A percentile compares a stretch with the other conserved stretches of the same genome.
Conservation (phyloP, 2,888 invertebrate species). For the Lamellibrachia columna region DNA sequence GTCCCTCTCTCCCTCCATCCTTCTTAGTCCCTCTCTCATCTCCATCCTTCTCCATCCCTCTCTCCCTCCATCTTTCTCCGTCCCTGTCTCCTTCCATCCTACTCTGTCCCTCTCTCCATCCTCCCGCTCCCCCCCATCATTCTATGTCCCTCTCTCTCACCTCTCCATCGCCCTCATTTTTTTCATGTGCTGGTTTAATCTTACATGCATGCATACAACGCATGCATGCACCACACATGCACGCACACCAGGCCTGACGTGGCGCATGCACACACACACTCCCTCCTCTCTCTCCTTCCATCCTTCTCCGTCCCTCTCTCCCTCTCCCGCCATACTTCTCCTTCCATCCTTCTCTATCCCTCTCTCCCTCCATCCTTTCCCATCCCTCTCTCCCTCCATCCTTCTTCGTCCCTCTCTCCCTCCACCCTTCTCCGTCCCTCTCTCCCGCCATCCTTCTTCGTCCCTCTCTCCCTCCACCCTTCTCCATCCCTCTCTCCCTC, state of each 20-base stretch:
- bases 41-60: neutral
- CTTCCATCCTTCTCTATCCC: neutral
- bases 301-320: neutral
- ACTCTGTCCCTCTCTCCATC: neutral
- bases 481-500: neutral
- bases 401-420: neutral
- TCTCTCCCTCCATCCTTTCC: neutral
- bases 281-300: neutral
- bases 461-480: neutral
- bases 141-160: neutral
- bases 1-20: neutral
- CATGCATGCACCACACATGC: too few species aligned
- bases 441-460: neutral
- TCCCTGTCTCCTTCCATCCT: slow-evolving; percentile 1
- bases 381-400: neutral
- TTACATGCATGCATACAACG: too few species aligned
- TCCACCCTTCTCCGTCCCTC: neutral
- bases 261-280: too few species aligned
- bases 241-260: too few species aligned
- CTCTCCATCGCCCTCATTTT: too few species aligned
- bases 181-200: too few species aligned
- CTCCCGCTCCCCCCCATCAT: neutral
- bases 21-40: neutral
- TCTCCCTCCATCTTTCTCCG: neutral
- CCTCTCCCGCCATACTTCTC: neutral